phyloP scores from a whole-genome alignment of 2,888 invertebrate species.

The Chymomyza caudatula region DNA sequence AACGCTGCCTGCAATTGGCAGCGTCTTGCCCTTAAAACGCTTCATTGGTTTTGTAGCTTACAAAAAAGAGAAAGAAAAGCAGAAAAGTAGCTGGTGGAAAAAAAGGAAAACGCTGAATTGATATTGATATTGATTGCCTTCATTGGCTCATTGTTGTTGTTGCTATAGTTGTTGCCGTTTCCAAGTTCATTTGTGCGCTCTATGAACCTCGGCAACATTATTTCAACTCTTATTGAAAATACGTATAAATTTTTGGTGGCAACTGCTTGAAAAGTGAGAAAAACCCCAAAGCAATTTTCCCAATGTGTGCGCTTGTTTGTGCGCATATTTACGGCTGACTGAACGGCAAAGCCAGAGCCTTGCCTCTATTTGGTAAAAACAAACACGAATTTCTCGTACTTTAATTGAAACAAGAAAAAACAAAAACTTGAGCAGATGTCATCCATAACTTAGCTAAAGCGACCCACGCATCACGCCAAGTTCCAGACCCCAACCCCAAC shows the following conservation, averaged over 20 bases:
- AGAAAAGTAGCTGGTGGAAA: not conserved
- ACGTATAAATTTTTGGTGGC: constrained; percentile 53
- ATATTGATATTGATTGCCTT: constrained; percentile 49
- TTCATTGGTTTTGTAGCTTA: constrained; percentile 53
- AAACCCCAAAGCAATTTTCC: constrained; percentile 13
- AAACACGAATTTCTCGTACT: constrained; percentile 55
- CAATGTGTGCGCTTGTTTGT: constrained; percentile 28
- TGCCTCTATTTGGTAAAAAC: constrained; percentile 58
- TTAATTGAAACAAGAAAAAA: constrained; percentile 40
- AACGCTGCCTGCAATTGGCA: constrained; percentile 29
- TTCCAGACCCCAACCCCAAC: not conserved
- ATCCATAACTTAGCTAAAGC: constrained; percentile 60
- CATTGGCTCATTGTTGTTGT: constrained; percentile 16
- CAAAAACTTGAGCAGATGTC: constrained; percentile 58
- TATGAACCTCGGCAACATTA: constrained; percentile 66
- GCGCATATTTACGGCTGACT: constrained; percentile 52
- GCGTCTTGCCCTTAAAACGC: constrained; percentile 62
- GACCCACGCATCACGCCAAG: not conserved
- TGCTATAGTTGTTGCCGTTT: constrained; percentile 28
- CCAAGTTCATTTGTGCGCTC: constrained; percentile 66
- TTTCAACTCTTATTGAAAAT: constrained; percentile 65
- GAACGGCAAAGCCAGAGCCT: constrained; percentile 35
- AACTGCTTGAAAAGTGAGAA: constrained; percentile 33
- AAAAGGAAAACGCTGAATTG: constrained; percentile 52
- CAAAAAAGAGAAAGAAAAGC: constrained; percentile 29